phyloP scores from a whole-genome alignment of 2,797 vertebrate genomes.

The Pangasius sanitwongsei region DNA sequence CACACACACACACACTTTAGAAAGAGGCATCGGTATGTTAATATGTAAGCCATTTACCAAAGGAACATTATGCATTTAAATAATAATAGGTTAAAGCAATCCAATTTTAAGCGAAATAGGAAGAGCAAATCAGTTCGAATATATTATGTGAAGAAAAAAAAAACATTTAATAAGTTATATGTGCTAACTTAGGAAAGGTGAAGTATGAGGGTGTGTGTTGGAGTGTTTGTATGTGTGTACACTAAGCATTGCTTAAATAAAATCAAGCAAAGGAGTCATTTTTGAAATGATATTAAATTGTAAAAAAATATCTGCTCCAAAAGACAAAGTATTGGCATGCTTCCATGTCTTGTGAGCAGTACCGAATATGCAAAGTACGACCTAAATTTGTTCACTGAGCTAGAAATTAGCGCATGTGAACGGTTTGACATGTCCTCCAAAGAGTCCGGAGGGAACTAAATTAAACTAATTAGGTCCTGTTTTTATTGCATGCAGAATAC shows the following conservation, averaged over 20 bases:
- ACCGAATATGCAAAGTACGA: background rate
- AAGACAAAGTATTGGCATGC: slow-evolving; percentile 59
- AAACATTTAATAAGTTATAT: slow-evolving; percentile 18
- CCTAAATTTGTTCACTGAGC: slow-evolving; percentile 2
- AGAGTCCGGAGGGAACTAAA: background rate
- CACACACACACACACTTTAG: slow-evolving; percentile 10
- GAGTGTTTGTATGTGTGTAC: slow-evolving; percentile 1
- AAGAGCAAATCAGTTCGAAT: background rate
- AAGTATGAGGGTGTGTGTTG: background rate
- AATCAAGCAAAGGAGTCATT: slow-evolving; percentile 63
- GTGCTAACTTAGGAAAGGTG: slow-evolving; percentile 46
- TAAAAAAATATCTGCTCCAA: slow-evolving; percentile 65
- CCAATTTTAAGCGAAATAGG: slow-evolving; percentile 55
- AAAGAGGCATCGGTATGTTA: slow-evolving; percentile 57
- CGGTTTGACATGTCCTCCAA: slow-evolving; percentile 22
- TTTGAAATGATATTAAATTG: slow-evolving; percentile 41
- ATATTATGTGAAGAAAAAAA: background rate
- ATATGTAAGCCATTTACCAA: slow-evolving; percentile 63
- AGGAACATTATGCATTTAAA: slow-evolving; percentile 65
- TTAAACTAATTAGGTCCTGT: slow-evolving; percentile 8
- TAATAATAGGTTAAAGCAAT: slow-evolving; percentile 67
- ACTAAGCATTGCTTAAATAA: slow-evolving; percentile 52
- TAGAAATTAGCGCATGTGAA: slow-evolving; percentile 1
- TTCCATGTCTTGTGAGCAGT: slow-evolving; percentile 36
- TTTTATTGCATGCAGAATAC: slow-evolving; percentile 12